Percentiles rank a stretch among this genome's conserved stretches.
phyloP scores from a whole-genome alignment of 1,140 invertebrate species.

The Muscidifurax raptorellus region DNA sequence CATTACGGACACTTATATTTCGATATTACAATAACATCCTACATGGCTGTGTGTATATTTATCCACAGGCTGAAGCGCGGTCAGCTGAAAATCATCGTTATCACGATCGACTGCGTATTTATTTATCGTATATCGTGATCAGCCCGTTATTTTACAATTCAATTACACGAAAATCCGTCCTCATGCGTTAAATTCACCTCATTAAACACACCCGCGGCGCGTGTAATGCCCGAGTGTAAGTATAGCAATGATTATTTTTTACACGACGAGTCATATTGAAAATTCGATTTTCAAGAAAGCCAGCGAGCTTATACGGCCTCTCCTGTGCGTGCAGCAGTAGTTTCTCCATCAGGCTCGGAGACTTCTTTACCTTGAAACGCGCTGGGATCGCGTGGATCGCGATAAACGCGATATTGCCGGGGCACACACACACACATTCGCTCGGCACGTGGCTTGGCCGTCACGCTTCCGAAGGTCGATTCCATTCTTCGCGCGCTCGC shows the following conservation, averaged over 20 bases:
- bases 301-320: not conserved
- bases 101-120: not conserved
- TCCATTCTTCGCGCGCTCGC: constrained; percentile 40
- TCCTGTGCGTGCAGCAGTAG: constrained; percentile 1
- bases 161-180: too few relatives aligned
- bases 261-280: too few relatives aligned
- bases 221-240: too few relatives aligned
- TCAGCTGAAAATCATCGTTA: not conserved
- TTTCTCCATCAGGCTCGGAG: constrained; percentile 2
- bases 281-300: too few relatives aligned
- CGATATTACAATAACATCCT: too few relatives aligned
- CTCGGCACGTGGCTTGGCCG: constrained; percentile 51
- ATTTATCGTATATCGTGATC: not conserved
- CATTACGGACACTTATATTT: not conserved
- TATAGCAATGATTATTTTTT: too few relatives aligned
- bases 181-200: too few relatives aligned
- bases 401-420: constrained; percentile 47
- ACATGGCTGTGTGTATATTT: too few relatives aligned
- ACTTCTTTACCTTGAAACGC: constrained; percentile 53
- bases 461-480: constrained; percentile 51
- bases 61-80: not conserved
- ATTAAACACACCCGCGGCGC: too few relatives aligned
- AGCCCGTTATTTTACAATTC: too few relatives aligned
- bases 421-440: constrained; percentile 25
- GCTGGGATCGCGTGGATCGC: constrained; percentile 48